Base-by-base conservation (phyloP, 2,113 vertebrate species). In the Cololabis saira region DNA sequence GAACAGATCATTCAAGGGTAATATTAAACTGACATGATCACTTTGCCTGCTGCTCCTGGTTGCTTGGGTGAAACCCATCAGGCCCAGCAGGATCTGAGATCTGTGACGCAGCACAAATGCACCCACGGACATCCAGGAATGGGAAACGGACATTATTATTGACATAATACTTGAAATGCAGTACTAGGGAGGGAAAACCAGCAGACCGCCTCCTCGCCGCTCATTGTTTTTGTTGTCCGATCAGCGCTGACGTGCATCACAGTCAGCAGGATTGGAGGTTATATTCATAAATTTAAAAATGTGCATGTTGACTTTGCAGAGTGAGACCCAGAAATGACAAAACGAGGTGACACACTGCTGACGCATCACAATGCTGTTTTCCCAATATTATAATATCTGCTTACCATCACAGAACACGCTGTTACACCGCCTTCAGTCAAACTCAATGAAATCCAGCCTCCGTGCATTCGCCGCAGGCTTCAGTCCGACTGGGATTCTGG, bases 201-300 rank as follows among this genome's bases (percentile, higher is more conserved):
- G 41, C 21, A 1, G 54, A 43, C 0, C 17, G 19, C 61, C 61
- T 61, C 41, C 53, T 19, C 47, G 2, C 30, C 1, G 51, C 59
- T 65, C 11, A 1, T 74, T 60, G 67, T 71, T 74, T 76, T 69
- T 75, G 62, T 61, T 47, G 64, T 75, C 12, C 50, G 67, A 83
- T 83, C 62, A 54, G 65, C 56, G 10, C 40, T 57, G 82, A 85
- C 74, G 62, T 48, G 4, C 71, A 0, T 65, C 63, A 1, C 75
- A 42, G 84, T 88, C 86, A 88, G 87, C 87, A 87, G 56, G 68
- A 79, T 74, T 60, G 33, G 47, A 72, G 76, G 57, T 79, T 71
- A 72, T 49, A 55, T 81, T 82, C 71, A 50, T 70, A 61, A 53
- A 73, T 83, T 67, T 69, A 53, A 65, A 80, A 78, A 73, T 61